A percentile compares a stretch with the other conserved stretches of the same genome.
phyloP scores from a whole-genome alignment of 2,113 vertebrate genomes.

The Oreotrochilus melanogaster region DNA sequence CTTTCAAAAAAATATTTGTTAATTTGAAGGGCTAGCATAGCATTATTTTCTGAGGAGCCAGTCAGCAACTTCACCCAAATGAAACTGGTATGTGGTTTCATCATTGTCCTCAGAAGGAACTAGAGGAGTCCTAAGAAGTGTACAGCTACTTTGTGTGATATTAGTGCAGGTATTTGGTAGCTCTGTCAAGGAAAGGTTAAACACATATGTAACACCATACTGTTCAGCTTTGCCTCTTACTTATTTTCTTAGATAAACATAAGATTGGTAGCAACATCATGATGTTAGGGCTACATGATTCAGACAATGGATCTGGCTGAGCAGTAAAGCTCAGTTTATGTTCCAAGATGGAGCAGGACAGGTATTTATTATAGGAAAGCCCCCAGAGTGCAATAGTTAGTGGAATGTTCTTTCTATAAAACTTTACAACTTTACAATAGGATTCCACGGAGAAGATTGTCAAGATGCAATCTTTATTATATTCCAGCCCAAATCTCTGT shows the following conservation, averaged over 20 bases:
- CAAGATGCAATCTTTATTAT: conserved; percentile 3
- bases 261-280: background rate
- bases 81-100: background rate
- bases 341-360: background rate
- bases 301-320: background rate
- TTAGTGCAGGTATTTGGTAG: background rate
- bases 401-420: conserved; percentile 48
- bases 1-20: background rate
- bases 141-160: background rate
- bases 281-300: background rate
- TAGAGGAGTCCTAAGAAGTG: background rate
- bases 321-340: background rate
- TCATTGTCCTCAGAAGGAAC: background rate
- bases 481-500: background rate
- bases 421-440: conserved; percentile 17
- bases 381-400: background rate
- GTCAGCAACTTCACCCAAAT: background rate
- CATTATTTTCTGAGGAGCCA: background rate
- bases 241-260: background rate
- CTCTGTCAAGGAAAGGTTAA: background rate
- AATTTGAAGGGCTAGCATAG: background rate
- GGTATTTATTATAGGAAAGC: conserved; percentile 34
- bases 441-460: conserved; percentile 18
- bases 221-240: background rate
- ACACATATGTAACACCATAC: background rate